These are phyloP conservation scores for Umimayanthus chanpuru DNA, from an alignment of 92 coral and sea anemone species.

Conservation along the genomic window DNA sequence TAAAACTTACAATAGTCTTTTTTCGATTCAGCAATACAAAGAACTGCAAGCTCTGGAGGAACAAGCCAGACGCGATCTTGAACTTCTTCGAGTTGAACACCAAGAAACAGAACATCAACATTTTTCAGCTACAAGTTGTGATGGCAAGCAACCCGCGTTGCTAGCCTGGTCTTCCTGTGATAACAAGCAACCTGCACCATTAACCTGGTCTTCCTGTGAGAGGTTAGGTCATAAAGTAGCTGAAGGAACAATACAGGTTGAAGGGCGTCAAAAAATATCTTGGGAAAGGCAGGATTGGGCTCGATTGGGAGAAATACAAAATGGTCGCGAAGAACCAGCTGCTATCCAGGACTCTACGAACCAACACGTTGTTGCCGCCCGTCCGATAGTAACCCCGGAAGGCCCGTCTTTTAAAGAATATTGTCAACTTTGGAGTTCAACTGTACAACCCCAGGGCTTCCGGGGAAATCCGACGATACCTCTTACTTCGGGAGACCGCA, in stretches of 20 bases:
- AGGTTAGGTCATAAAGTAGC: not conserved
- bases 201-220: not conserved
- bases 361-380: not conserved
- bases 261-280: not conserved
- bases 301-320: not conserved
- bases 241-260: not conserved
- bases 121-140: not conserved
- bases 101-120: constrained; percentile 18
- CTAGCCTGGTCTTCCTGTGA: not conserved
- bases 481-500: not conserved
- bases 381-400: too few species aligned
- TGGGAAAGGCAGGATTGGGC: not conserved
- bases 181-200: not conserved
- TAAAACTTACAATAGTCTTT: not conserved
- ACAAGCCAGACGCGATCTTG: constrained; percentile 33
- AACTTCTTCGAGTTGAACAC: constrained; percentile 34
- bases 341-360: not conserved
- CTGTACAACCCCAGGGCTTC: not conserved
- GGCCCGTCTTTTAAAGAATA: not conserved
- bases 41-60: constrained; percentile 41
- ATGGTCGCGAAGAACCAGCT: not conserved
- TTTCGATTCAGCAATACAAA: constrained; percentile 1
- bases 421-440: not conserved
- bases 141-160: not conserved
- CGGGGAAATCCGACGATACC: not conserved